These are phyloP conservation scores for Drosophila ezoana DNA, from an alignment of 2,888 invertebrate genomes.

Conservation along the genomic window DNA sequence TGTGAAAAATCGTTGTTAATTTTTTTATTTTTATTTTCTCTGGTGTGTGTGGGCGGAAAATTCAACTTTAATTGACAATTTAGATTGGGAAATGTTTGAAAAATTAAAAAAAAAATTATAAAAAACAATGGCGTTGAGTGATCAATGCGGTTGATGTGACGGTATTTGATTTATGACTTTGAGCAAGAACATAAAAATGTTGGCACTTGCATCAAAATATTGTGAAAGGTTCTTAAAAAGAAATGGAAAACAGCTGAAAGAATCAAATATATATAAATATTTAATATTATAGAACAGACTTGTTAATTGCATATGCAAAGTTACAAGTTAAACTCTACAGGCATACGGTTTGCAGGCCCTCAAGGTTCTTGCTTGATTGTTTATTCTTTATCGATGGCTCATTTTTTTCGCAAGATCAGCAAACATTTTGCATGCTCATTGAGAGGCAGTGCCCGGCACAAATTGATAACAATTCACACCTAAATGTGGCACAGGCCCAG, in stretches of 20 bases:
- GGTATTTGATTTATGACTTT: conserved; percentile 15
- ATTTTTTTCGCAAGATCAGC: conserved; percentile 27
- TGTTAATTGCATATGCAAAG: no score
- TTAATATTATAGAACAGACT: no score
- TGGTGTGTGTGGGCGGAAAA: conserved; percentile 54
- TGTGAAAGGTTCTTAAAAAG: not conserved
- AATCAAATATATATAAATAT: no score
- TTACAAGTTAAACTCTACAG: not conserved
- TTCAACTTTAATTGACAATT: conserved; percentile 72
- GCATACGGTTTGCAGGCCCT: not conserved
- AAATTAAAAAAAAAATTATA: conserved; percentile 9
- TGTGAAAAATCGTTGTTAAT: conserved; percentile 68
- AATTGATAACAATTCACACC: conserved; percentile 71
- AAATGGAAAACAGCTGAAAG: no score
- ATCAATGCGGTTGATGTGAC: conserved; percentile 14
- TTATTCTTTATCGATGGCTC: not conserved
- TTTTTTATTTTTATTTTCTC: conserved; percentile 13
- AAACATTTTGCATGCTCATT: conserved; percentile 43
- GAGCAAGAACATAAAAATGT: not conserved
- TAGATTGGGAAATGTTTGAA: conserved; percentile 36
- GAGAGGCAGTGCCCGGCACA: conserved; percentile 22
- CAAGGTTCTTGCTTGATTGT: conserved; percentile 2
- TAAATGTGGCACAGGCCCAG: conserved; percentile 48
- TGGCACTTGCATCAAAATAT: conserved; percentile 4
- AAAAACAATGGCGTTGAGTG: conserved; percentile 19